Conservation (phyloP, 2,888 invertebrate species). For the Caenorhabditis macrosperma region DNA sequence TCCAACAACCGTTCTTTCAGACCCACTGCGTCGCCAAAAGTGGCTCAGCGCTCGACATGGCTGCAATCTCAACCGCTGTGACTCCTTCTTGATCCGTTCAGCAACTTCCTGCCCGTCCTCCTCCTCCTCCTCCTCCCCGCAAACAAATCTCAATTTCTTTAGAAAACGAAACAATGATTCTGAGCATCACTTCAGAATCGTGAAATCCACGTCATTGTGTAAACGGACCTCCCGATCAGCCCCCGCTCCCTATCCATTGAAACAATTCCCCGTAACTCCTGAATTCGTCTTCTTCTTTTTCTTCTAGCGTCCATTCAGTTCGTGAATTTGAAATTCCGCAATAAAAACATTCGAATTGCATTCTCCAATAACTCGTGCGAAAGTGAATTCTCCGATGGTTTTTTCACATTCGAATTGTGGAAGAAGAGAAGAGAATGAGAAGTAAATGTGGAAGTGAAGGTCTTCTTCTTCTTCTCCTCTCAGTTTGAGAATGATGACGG, state of each 20-base stretch:
- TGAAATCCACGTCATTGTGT: conserved; percentile 54
- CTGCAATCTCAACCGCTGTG: conserved; percentile 57
- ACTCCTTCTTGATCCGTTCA: background rate
- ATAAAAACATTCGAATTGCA: conserved; percentile 9
- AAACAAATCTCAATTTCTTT: conserved; percentile 42
- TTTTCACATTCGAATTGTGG: conserved; percentile 15
- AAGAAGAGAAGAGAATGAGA: conserved; percentile 3
- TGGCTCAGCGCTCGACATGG: conserved; percentile 49
- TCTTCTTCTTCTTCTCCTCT: conserved; percentile 2
- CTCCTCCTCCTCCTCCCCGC: background rate
- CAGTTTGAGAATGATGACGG: conserved; percentile 36
- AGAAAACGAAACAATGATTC: background rate
- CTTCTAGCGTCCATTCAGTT: background rate
- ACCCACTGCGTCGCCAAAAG: conserved; percentile 38
- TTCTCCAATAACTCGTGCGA: conserved; percentile 18
- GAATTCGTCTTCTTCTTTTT: no score
- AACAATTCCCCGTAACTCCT: conserved; percentile 17
- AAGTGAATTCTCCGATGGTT: conserved; percentile 9
- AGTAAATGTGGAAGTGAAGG: background rate
- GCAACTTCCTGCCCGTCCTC: background rate
- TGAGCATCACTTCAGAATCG: conserved; percentile 26
- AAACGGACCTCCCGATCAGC: conserved; percentile 28
- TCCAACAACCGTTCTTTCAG: conserved; percentile 12
- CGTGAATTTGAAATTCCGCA: background rate
- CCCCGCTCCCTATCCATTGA: background rate